Percentiles rank a stretch among this genome's conserved stretches.
These are phyloP conservation scores for Gonocerus acuteangulatus DNA, from an alignment of 2,888 invertebrate species.

Conservation along the genomic window DNA sequence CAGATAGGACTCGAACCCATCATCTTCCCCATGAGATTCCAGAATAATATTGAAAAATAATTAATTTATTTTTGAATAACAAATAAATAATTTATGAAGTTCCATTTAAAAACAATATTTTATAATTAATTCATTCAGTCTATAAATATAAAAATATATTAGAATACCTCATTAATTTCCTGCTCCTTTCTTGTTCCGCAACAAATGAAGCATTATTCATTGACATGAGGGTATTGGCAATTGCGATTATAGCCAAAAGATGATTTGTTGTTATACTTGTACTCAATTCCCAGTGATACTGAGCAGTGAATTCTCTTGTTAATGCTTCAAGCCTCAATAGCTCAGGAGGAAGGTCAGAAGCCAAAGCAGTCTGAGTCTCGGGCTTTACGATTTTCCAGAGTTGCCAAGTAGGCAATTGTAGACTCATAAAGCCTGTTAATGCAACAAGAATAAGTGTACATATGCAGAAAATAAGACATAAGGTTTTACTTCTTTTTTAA, in stretches of 20 bases:
- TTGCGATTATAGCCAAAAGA: slow-evolving; percentile 83
- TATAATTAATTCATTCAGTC: too few relatives aligned
- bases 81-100: too few relatives aligned
- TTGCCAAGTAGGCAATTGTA: slow-evolving; percentile 83
- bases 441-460: too few relatives aligned
- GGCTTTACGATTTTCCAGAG: slow-evolving; percentile 42
- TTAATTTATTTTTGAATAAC: too few relatives aligned
- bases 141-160: too few relatives aligned
- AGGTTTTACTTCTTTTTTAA: too few relatives aligned
- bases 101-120: too few relatives aligned
- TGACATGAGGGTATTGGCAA: slow-evolving; percentile 95
- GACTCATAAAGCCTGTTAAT: slow-evolving; percentile 72
- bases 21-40: too few relatives aligned
- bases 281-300: slow-evolving; percentile 92
- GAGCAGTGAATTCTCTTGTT: slow-evolving; percentile 73
- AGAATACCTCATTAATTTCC: slow-evolving; percentile 59
- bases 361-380: slow-evolving; percentile 37
- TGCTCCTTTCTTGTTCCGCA: slow-evolving; percentile 73
- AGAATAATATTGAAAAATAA: too few relatives aligned
- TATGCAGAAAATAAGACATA: background rate
- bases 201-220: slow-evolving; percentile 94
- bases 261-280: slow-evolving; percentile 93
- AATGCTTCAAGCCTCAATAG: slow-evolving; percentile 66
- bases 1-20: too few relatives aligned
- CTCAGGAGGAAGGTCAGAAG: slow-evolving; percentile 59